Evolutionary conservation across 2,113 vertebrate species (phyloP), one percentile per base, ranked within the genome.

Genomic region (Merops nubicus): DNA sequence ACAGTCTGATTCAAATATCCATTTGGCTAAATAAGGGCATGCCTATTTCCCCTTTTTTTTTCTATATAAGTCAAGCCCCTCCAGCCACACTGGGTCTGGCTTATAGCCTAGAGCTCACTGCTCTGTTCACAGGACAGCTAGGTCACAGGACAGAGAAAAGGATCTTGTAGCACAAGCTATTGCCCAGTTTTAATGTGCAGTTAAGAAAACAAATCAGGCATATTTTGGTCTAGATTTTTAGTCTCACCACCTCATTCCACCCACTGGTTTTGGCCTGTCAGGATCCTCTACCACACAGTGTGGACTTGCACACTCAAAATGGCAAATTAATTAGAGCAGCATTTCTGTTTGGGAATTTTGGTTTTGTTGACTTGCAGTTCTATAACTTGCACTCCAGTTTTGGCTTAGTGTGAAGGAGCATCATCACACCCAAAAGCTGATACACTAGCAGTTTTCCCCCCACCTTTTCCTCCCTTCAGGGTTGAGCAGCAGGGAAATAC

Each of bases 341-440:
- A 38, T 45, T 88, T 84, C 33, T 69, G 8, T 51, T 70, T 29
- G 21, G 53, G 38, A 63, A 74, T 45, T 93, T 34, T 67, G 20
- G 74, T 70, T 87, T 88, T 83, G 15, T 38, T 88, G 28, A 63
- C 26, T 59, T 77, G 47, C 14, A 42, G 29, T 80, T 95, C 53
- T 19, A 13, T 43, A 67, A 47, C 15, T 1, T 67, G 17, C 26
- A 62, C 28, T 79, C 77, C 3, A 42, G 17, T 62, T 82, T 82
- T 56, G 65, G 78, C 20, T 63, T 28, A 38, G 34, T 18, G 29
- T 7, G 21, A 89, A 85, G 65, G 18, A 82, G 60, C 20, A 67
- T 4, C 6, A 4, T 53, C n/a, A 60, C 38, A 77, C 0, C 0
- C 34, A 38, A 85, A 67, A 78, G 60, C 72, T 65, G n/a, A 67